Evolutionary conservation across 1,140 invertebrate genomes (phyloP).

Genomic region (Diachasma alloeum): DNA sequence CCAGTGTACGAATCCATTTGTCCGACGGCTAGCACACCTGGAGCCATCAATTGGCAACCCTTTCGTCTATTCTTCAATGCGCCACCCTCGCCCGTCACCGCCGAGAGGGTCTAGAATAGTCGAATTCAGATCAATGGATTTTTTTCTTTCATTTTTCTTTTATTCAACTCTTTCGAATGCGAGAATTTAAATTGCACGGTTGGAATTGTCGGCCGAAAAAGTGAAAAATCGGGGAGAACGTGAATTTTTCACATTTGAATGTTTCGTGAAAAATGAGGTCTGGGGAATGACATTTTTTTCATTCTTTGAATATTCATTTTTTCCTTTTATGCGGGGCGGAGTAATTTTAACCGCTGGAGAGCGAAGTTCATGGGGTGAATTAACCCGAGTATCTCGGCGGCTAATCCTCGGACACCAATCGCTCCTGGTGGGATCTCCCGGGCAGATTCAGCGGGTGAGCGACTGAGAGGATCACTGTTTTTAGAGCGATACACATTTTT

Average conservation of each 20-base stretch:
- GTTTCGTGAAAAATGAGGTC: neutral
- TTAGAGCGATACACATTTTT: neutral
- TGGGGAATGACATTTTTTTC: neutral
- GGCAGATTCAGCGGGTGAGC: neutral
- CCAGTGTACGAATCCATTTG: conserved; percentile 28
- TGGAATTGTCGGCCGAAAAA: neutral
- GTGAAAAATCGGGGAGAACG: neutral
- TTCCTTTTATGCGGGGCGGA: neutral
- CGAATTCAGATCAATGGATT: conserved; percentile 6
- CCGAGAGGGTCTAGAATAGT: neutral
- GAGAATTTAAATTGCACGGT: neutral
- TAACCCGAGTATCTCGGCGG: neutral
- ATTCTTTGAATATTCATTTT: neutral
- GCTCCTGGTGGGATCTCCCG: conserved; percentile 5
- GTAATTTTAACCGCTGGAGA: neutral
- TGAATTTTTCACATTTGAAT: neutral
- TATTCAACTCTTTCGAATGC: neutral
- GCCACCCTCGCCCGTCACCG: neutral
- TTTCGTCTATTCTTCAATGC: conserved; percentile 18
- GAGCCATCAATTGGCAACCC: conserved; percentile 23
- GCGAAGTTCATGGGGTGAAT: neutral
- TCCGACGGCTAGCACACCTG: conserved; percentile 28
- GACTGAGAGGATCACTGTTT: neutral
- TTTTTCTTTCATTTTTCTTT: neutral
- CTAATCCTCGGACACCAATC: neutral